Base-by-base conservation (phyloP, 1,140 invertebrate genomes). In the Trichoplusia ni region DNA sequence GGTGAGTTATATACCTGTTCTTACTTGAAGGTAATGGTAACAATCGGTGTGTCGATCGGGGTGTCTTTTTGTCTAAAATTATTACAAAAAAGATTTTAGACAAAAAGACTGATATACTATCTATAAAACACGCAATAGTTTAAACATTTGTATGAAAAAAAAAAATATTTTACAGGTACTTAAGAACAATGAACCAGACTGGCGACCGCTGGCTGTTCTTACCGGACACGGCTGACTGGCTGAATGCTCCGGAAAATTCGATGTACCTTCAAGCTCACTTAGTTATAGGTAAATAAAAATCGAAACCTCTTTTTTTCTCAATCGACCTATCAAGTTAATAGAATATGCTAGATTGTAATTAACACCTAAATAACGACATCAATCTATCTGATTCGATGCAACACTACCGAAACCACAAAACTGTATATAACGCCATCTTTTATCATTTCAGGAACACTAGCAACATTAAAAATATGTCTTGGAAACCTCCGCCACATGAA, bases 181-280 rank as follows among this genome's bases (percentile, higher is more conserved):
- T 95, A 9, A 86, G 66, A 23, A 68, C 92, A 61, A 92, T 97
- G 76, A 98, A 98, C 86, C 95, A 95, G 71, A 97, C 96, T 0
- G 96, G 97, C 0, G 95, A 98, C 84, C 96, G 97, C 75, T 98
- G 96, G 94, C 91, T 93, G 23, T 91, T 93, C 75, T 78, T 94
- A n/a, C 92, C 93, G 0, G 94, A 95, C 77, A 91, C 94, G n/a
- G 92, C 93, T 5, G 93, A 93, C 59, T 95, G 93, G 93, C 79
- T 95, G 6, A 86, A 91, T 16, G 75, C 90, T 14, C 86, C 92
- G 7, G 85, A 93, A 56, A 92, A 93, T 68, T 79, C 84, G 58
- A 33, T 89, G 16, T 88, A 85, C 40, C 88, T 94, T 59, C 91
- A 93, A 62, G 6, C 86, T 14, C 75, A 94, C 44, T 84, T 93